A percentile compares a stretch with the other conserved stretches of the same genome.
Conservation (phyloP, 2,113 vertebrate genomes). For the Anseranas semipalmata region DNA sequence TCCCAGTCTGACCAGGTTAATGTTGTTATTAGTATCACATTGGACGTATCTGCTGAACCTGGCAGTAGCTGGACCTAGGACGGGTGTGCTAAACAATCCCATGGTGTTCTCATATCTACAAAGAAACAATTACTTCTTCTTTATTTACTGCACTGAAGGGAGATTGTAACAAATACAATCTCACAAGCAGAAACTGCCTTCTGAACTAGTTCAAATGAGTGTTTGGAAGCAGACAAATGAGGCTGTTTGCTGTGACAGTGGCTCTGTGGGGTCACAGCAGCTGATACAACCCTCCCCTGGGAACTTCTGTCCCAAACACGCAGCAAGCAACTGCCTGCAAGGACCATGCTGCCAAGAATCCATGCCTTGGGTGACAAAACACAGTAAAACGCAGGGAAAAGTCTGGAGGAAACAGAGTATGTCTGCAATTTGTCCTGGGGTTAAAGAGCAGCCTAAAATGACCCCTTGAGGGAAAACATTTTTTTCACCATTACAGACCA, state of each 20-base stretch:
- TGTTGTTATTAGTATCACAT: accelerated
- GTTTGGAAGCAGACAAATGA: not conserved
- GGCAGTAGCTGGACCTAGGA: not conserved
- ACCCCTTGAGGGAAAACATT: not conserved
- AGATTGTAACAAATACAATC: not conserved
- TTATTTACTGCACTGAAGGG: not conserved
- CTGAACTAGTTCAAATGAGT: not conserved
- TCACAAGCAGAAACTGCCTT: not conserved
- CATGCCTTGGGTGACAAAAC: not conserved
- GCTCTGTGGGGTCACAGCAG: not conserved
- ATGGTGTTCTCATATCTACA: not conserved
- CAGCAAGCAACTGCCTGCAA: not conserved
- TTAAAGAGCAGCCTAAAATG: not conserved
- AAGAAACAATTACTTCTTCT: not conserved
- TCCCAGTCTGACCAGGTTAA: not conserved
- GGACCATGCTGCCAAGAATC: not conserved
- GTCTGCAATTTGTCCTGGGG: not conserved
- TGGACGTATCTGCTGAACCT: accelerated
- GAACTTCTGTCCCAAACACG: not conserved
- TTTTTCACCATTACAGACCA: not conserved
- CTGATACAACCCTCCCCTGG: accelerated
- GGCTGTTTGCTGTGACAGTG: not conserved
- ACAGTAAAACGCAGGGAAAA: not conserved
- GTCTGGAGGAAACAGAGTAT: not conserved
- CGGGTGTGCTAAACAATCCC: not conserved